Evolutionary conservation across 2,797 vertebrate genomes (phyloP).

Genomic region (Apodemus agrarius): DNA sequence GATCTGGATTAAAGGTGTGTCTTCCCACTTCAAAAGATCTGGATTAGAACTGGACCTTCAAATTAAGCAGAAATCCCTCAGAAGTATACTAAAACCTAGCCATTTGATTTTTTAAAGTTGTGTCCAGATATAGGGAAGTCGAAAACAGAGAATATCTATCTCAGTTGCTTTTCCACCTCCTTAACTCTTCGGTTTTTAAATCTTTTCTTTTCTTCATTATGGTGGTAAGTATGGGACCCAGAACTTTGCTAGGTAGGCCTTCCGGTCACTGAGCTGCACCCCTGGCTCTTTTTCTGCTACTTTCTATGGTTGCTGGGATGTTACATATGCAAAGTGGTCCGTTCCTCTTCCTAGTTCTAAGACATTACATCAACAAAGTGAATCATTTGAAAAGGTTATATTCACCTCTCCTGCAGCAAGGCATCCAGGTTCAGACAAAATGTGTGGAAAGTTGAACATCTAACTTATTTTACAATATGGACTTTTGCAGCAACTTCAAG

Average conservation of each 20-base stretch:
- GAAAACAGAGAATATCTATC: neutral
- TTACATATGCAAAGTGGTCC: conserved; percentile 31
- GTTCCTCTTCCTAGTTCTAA: conserved; percentile 11
- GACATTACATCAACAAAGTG: conserved; percentile 30
- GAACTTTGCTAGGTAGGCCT: neutral
- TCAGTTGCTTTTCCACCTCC: neutral
- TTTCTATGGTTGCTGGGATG: conserved; percentile 25
- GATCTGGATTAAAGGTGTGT: neutral
- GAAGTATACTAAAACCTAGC: neutral
- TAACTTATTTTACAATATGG: conserved; percentile 29
- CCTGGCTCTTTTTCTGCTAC: neutral
- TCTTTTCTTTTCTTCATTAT: neutral
- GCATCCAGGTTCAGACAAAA: conserved; percentile 40
- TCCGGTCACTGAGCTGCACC: neutral
- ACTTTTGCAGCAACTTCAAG: conserved; percentile 46
- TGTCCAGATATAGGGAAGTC: neutral
- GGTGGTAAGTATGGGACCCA: neutral
- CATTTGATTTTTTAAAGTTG: neutral
- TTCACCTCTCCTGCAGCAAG: neutral
- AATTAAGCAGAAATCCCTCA: neutral
- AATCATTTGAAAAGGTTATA: conserved; percentile 36
- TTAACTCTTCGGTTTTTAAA: neutral
- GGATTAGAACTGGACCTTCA: neutral
- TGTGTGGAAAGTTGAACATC: neutral
- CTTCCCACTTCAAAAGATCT: neutral